Base-by-base conservation (phyloP, 1,140 invertebrate genomes). In the Nephila pilipes region DNA sequence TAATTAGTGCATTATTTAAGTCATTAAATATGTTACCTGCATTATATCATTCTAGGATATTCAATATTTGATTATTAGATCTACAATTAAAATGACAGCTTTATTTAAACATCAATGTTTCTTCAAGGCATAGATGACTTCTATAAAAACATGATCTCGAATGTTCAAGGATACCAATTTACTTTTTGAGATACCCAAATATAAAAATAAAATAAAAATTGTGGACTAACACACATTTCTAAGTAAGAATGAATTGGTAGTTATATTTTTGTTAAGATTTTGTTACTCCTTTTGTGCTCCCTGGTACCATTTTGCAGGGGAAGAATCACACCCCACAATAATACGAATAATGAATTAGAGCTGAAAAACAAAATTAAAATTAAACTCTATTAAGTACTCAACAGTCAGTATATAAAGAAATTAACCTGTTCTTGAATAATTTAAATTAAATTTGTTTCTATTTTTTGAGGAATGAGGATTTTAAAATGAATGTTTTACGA, bases 311-410 rank as follows among this genome's bases (percentile, higher is more conserved):
- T 55, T 29, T 55, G 46, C n/a, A 79, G 65, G 87, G 65, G 65
- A 79, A 89, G 63, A 46, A 54, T 54, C 87, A 79, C 87, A 75
- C 87, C 87, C 63, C 87, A 65, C 63, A 75, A 75, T 89, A 55
- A 55, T 57, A 57, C 29, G 65, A 75, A 89, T 75, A 75, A 79
- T 75, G 18, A 89, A 75, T 89, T 89, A 89, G 87, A 89, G 87
- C 87, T 89, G 87, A 89, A 89, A 89, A 89, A 89, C 25, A 89
- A 89, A 89, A 79, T 58, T 89, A 38, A 89, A 89, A 89, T 89
- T 89, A 89, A 89, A 79, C 54, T 89, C 46, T 75, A 89, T 25
- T 29, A 89, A 79, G 46, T 32, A 54, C 87, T 32, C 16, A 55
- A 14, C 22, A 29, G 54, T 79, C 29, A 89, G 38, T 57, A 54